These are phyloP conservation scores for Chironomus striatipennis DNA, from an alignment of 1,140 invertebrate species.

Conservation along the genomic window DNA sequence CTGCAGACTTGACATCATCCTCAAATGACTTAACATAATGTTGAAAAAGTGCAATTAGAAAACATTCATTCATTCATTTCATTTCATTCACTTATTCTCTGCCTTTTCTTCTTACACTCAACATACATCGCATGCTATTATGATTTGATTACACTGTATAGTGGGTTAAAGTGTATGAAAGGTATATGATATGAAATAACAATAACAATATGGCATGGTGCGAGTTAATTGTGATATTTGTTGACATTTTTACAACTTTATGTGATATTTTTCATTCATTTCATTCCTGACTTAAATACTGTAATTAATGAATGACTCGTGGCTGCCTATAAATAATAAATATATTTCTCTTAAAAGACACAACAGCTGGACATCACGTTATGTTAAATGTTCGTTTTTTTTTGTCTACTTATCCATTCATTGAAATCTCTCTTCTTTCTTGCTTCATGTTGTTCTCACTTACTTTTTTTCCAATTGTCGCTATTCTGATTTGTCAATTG, in stretches of 20 bases:
- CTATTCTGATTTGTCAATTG: constrained; percentile 6
- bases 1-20: no score
- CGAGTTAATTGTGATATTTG: background rate
- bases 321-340: background rate
- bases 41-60: constrained; percentile 4
- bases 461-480: background rate
- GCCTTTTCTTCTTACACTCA: background rate
- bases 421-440: constrained; percentile 6
- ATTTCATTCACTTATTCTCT: background rate
- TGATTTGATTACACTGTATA: no score
- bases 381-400: background rate
- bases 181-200: no score
- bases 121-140: background rate
- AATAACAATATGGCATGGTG: background rate
- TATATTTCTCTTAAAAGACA: no score
- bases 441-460: no score
- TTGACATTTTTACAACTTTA: constrained; percentile 20
- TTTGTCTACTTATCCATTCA: background rate
- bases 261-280: background rate
- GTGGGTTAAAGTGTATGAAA: no score
- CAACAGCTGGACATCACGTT: background rate
- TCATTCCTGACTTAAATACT: background rate
- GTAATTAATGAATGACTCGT: constrained; percentile 20
- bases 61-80: background rate
- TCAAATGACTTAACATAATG: no score